Percentiles rank a stretch among this genome's conserved stretches.
phyloP scores from a whole-genome alignment of 2,797 vertebrate species.

The Avahi laniger region DNA sequence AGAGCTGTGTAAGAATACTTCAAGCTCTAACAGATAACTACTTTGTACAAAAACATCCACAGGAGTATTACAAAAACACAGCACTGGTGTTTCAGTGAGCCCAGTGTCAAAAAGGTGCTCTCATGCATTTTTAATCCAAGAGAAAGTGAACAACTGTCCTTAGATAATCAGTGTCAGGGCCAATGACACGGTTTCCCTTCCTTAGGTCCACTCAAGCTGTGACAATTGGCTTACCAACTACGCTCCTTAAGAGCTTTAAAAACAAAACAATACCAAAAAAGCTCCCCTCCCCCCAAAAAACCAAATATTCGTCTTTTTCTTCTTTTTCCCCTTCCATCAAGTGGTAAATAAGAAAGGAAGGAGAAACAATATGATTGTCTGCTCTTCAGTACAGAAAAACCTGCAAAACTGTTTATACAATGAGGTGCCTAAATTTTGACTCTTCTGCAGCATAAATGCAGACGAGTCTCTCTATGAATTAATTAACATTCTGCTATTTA shows the following conservation, averaged over 20 bases:
- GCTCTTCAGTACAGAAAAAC: conserved; percentile 5
- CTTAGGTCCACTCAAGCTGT: background rate
- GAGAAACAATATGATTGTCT: background rate
- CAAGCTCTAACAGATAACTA: conserved; percentile 75
- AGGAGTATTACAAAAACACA: conserved; percentile 69
- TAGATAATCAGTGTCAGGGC: background rate
- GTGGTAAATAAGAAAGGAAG: background rate
- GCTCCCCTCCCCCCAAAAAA: background rate
- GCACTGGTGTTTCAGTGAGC: conserved; percentile 73
- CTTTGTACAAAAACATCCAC: conserved; percentile 76
- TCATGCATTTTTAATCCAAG: conserved; percentile 72
- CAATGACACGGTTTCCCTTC: background rate
- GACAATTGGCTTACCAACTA: conserved; percentile 19
- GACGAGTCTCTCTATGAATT: background rate
- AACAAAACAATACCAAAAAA: background rate
- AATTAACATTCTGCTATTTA: background rate
- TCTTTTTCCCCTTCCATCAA: background rate
- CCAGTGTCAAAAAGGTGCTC: conserved; percentile 66
- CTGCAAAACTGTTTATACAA: background rate
- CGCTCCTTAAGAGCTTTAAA: background rate
- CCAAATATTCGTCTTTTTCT: background rate
- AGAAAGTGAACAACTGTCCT: conserved; percentile 48
- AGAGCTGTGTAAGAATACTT: conserved; percentile 71
- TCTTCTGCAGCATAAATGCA: background rate
- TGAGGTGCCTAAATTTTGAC: background rate